Conservation (phyloP, 2,113 vertebrate genomes). For the Neogale vison region DNA sequence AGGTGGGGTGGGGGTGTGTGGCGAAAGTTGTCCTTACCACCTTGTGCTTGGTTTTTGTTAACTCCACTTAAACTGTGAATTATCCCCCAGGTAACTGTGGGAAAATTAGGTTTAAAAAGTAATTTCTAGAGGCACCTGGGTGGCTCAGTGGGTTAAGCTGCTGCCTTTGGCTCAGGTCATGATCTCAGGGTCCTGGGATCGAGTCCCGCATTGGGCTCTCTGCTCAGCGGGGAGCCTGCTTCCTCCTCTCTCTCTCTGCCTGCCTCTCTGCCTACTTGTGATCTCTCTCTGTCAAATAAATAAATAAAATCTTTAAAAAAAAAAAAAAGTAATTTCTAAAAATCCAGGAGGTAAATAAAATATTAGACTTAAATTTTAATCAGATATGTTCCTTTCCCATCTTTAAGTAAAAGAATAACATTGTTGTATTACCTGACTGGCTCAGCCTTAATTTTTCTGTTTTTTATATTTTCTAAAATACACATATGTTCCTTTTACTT, state of each 20-base stretch:
- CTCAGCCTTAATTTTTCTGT: conserved; percentile 4
- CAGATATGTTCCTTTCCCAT: neutral
- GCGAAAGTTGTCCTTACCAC: neutral
- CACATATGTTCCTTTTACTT: neutral
- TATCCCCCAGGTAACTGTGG: neutral
- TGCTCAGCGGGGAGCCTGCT: too few species aligned
- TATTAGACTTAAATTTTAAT: conserved; percentile 26
- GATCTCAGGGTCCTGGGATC: too few species aligned
- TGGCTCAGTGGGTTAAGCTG: too few species aligned
- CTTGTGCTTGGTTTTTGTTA: neutral
- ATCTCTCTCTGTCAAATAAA: too few species aligned
- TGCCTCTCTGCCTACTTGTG: too few species aligned
- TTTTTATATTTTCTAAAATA: conserved; percentile 5
- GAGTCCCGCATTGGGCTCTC: too few species aligned
- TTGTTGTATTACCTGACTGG: neutral
- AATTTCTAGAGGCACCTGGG: too few species aligned
- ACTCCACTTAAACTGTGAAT: neutral
- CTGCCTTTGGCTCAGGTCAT: too few species aligned
- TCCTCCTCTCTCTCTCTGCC: too few species aligned
- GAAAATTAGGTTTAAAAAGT: conserved; percentile 21
- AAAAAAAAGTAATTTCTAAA: conserved; percentile 27
- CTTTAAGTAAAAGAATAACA: conserved; percentile 26
- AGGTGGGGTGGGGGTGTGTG: neutral
- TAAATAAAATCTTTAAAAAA: too few species aligned
- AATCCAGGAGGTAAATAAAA: neutral